Evolutionary conservation across 2,888 invertebrate species (phyloP).

Genomic region (Chrysomela aeneicollis): DNA sequence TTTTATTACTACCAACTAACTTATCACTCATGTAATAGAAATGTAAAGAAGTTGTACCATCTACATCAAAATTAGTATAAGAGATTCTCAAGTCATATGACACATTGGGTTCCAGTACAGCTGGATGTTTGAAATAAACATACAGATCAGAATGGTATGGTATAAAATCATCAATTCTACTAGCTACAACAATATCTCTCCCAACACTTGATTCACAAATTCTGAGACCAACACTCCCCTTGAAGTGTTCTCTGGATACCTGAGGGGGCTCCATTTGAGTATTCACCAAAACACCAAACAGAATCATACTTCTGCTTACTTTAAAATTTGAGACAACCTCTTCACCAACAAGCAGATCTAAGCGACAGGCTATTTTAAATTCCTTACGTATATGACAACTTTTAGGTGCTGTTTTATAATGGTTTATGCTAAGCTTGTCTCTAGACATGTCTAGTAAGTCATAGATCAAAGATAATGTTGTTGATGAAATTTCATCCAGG

Average conservation of each 20-base stretch:
- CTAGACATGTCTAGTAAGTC: slow-evolving; percentile 33
- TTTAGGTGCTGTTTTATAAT: slow-evolving; percentile 27
- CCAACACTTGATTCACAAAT: slow-evolving; percentile 38
- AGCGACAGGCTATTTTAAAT: slow-evolving; percentile 48
- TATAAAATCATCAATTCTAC: slow-evolving; percentile 39
- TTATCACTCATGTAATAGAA: slow-evolving; percentile 51
- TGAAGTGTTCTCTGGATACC: slow-evolving; percentile 29
- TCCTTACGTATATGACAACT: slow-evolving; percentile 37
- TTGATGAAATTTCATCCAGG: slow-evolving; percentile 35
- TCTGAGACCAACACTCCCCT: slow-evolving; percentile 38
- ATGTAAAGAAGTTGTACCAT: slow-evolving; percentile 42
- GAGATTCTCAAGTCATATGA: slow-evolving; percentile 51
- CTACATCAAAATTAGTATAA: slow-evolving; percentile 45
- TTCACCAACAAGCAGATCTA: slow-evolving; percentile 42
- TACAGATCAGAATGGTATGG: slow-evolving; percentile 44
- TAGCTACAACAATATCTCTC: slow-evolving; percentile 39
- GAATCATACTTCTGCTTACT: slow-evolving; percentile 40
- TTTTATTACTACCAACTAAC: slow-evolving; percentile 40
- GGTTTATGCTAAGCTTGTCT: slow-evolving; percentile 20
- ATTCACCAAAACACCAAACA: slow-evolving; percentile 46
- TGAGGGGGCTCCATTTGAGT: slow-evolving; percentile 42
- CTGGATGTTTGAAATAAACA: slow-evolving; percentile 43
- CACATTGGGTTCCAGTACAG: slow-evolving; percentile 46
- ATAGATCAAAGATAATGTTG: slow-evolving; percentile 35
- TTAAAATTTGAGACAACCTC: slow-evolving; percentile 42